Percentiles rank a stretch among this genome's conserved stretches.
phyloP scores from a whole-genome alignment of 2,113 vertebrate genomes.

The human region DNA sequence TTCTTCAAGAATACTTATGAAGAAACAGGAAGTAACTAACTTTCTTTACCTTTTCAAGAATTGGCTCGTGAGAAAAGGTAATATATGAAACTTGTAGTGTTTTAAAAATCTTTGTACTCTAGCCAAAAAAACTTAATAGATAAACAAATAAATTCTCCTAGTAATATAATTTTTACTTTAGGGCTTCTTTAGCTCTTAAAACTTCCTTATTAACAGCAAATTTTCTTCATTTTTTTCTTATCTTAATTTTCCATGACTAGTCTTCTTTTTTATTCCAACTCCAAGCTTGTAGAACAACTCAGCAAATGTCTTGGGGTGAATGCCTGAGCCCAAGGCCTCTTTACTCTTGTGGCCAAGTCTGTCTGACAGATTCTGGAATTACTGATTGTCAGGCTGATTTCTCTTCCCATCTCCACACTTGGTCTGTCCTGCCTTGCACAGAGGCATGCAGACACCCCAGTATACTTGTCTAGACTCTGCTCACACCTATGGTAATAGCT shows the following conservation, averaged over 20 bases:
- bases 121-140: background rate
- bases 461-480: background rate
- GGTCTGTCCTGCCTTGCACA: background rate
- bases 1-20: background rate
- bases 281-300: background rate
- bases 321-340: background rate
- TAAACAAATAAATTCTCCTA: conserved; percentile 12
- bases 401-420: background rate
- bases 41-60: conserved; percentile 16
- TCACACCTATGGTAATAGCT: background rate
- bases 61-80: background rate
- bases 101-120: background rate
- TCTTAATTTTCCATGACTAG: background rate
- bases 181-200: background rate
- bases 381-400: background rate
- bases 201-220: background rate
- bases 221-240: background rate
- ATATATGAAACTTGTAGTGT: background rate
- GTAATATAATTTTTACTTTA: background rate
- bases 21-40: background rate
- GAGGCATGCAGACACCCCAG: background rate
- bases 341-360: background rate
- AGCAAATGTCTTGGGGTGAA: background rate
- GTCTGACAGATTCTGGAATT: background rate
- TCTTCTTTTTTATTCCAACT: background rate